Evolutionary conservation across 2,888 invertebrate genomes (phyloP).

Genomic region (Harpagoxenus sublaevis): DNA sequence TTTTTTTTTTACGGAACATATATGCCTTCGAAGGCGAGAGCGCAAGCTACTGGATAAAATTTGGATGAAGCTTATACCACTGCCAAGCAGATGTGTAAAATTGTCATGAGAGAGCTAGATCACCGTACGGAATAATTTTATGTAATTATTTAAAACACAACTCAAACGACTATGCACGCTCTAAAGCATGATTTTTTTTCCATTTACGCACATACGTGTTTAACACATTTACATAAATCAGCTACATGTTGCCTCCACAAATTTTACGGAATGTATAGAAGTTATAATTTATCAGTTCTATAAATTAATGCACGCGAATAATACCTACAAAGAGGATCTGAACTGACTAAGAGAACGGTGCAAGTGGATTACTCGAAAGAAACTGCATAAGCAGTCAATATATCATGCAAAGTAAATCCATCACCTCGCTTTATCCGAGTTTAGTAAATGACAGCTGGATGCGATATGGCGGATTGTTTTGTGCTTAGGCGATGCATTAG

Average conservation of each 20-base stretch:
- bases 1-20: slow-evolving; percentile 1
- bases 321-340: background rate
- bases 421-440: slow-evolving; percentile 46
- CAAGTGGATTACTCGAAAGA: slow-evolving; percentile 18
- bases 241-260: background rate
- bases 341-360: slow-evolving; percentile 18
- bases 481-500: slow-evolving; percentile 16
- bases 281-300: background rate
- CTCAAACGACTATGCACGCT: background rate
- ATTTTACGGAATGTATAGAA: background rate
- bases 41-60: background rate
- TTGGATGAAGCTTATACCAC: background rate
- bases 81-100: background rate
- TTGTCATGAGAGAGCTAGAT: background rate
- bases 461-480: slow-evolving; percentile 12
- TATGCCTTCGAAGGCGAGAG: too few relatives aligned
- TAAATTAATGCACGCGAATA: background rate
- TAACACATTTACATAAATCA: background rate
- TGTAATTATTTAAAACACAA: background rate
- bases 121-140: background rate
- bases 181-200: background rate
- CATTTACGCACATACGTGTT: background rate
- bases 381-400: slow-evolving; percentile 37
- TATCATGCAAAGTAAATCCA: slow-evolving; percentile 43
- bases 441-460: slow-evolving; percentile 37